phyloP scores from a whole-genome alignment of 2,888 invertebrate genomes.

The Crepidodera aurea region DNA sequence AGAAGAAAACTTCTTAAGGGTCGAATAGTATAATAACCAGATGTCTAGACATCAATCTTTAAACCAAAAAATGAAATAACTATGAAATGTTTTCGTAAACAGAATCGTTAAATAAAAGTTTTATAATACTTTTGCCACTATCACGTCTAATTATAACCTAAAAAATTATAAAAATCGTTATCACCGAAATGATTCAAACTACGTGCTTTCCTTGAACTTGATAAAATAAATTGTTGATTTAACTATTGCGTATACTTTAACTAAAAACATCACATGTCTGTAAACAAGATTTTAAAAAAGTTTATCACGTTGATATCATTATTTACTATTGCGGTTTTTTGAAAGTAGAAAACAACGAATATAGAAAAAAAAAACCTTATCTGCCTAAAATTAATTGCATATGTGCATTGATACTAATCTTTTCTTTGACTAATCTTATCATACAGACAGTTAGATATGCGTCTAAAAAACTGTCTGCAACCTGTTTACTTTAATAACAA shows the following conservation, averaged over 20 bases:
- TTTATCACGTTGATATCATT: constrained; percentile 18
- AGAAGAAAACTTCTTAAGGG: too few species aligned
- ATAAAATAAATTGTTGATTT: constrained; percentile 14
- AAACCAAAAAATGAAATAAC: too few species aligned
- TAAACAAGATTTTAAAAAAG: constrained; percentile 17
- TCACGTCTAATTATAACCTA: not conserved
- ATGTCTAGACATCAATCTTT: too few species aligned
- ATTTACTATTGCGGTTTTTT: constrained; percentile 6
- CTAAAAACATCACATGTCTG: constrained; percentile 13
- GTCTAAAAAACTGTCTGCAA: too few species aligned
- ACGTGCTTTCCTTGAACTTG: constrained; percentile 21
- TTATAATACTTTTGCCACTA: not conserved
- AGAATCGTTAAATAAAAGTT: not conserved
- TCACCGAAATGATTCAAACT: constrained; percentile 9
- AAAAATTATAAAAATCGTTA: constrained; percentile 9
- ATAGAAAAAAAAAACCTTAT: too few species aligned
- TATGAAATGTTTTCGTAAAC: not conserved
- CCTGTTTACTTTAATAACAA: too few species aligned
- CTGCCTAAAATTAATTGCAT: too few species aligned
- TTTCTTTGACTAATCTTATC: too few species aligned
- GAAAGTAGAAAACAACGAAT: constrained; percentile 1
- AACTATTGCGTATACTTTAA: constrained; percentile 6
- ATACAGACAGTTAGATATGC: too few species aligned
- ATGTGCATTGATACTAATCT: too few species aligned
- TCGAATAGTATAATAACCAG: too few species aligned